Base-by-base conservation (phyloP, 2,888 invertebrate species). In the Ochlodes sylvanus region DNA sequence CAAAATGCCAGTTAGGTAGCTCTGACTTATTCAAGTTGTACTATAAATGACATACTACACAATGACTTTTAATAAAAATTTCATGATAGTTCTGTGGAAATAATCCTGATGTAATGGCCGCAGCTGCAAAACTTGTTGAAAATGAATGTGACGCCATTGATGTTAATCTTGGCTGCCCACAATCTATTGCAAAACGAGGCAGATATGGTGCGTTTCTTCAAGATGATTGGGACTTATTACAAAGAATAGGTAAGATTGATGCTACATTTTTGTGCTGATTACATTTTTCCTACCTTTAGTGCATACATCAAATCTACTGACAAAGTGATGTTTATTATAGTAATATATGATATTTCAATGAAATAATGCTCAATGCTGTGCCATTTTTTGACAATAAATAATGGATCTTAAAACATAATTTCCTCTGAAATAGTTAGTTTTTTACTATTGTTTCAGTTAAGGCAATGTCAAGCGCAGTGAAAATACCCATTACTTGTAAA, bases 141-240 rank as follows among this genome's bases (percentile, higher is more conserved):
- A 95, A 95, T 60, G 92, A 96, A 78, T 99, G 99, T 93, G 98
- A 98, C 92, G 99, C 98, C 7, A 96, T 99, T 71, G 99, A 99
- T 88, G 95, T 99, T 63, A 99, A 99, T 92, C 95, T 99, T 71
- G 99, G 99, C 4, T 99, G 99, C 88, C 99, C 99, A 0, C 99
- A 99, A 90, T 96, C 98, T 19, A 99, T 99, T 78, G 99, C 99
- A 0, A 98, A 97, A 84, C 94, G 98, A 76, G 99, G 99, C 9
- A 97, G 96, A 87, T 99, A 99, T 91, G 99, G 99, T 14, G 96
- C 99, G 32, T 99, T 97, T 90, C 94, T 99, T 38, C 98, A 99
- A 92, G 98, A 99, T 81, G 98, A 99, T 78, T 99, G 99, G 99
- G 94, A 96, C 21, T 93, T 99, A 34, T 88, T 99, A 34, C 90